These are phyloP conservation scores for Amphimedon queenslandica DNA, from an alignment of 37 sponge, comb jelly and placozoan species.

Conservation along the genomic window DNA sequence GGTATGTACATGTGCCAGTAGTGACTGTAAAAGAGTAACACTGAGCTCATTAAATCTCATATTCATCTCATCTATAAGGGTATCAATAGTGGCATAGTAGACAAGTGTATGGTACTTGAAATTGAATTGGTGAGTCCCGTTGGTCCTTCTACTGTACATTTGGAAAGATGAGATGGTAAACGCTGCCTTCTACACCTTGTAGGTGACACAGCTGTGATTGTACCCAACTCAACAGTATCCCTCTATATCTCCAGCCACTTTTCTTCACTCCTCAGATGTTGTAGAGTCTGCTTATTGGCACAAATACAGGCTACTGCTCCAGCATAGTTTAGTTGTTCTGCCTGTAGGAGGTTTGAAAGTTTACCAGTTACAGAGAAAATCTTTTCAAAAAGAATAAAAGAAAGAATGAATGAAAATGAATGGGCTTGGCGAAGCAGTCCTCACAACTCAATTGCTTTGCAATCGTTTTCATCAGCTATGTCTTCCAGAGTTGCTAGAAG, in stretches of 20 bases:
- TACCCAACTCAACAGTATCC: neutral
- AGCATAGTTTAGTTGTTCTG: too few relatives aligned
- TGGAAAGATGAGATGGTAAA: neutral
- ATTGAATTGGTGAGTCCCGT: neutral
- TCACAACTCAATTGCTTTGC: neutral
- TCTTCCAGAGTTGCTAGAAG: neutral
- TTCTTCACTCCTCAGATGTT: constrained; percentile 2
- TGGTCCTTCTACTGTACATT: neutral
- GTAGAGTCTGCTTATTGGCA: constrained; percentile 4
- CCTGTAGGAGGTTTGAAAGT: too few relatives aligned
- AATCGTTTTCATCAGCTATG: neutral
- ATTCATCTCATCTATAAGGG: constrained; percentile 8
- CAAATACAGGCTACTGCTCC: constrained; percentile 5
- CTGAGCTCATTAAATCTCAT: constrained; percentile 2
- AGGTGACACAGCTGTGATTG: neutral
- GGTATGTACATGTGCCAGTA: constrained; percentile 6
- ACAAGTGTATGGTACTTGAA: constrained; percentile 2
- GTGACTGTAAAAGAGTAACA: neutral
- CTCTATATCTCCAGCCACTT: constrained; percentile 10
- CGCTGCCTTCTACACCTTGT: neutral
- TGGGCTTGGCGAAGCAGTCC: constrained; percentile 3
- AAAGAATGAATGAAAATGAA: constrained; percentile 3
- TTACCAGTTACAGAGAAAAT: too few relatives aligned
- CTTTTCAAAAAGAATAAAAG: too few relatives aligned
- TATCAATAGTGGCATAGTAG: constrained; percentile 6